Evolutionary conservation across 2,888 invertebrate species (phyloP).

Genomic region (Epinotia brunnichana): DNA sequence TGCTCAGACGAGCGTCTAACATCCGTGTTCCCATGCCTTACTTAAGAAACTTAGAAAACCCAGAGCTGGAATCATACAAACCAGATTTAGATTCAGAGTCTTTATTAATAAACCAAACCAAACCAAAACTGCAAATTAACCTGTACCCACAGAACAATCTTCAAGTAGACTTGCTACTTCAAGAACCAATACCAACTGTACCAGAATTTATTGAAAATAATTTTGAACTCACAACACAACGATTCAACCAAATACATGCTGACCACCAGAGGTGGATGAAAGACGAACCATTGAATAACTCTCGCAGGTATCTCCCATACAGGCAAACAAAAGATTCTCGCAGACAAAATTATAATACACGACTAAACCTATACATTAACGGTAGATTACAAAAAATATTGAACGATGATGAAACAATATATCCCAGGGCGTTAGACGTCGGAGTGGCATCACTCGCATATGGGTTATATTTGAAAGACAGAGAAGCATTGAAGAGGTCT

Average conservation of each 20-base stretch:
- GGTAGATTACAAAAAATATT: too few relatives aligned
- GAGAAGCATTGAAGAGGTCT: not conserved
- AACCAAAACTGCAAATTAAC: not conserved
- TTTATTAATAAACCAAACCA: too few relatives aligned
- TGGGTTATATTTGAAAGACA: not conserved
- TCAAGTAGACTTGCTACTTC: not conserved
- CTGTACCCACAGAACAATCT: not conserved
- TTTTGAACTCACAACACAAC: not conserved
- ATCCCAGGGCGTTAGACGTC: too few relatives aligned
- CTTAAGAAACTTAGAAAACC: not conserved
- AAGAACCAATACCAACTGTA: not conserved
- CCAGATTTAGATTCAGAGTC: too few relatives aligned
- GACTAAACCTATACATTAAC: too few relatives aligned
- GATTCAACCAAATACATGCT: constrained; percentile 4
- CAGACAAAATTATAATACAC: too few relatives aligned
- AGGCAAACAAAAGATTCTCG: not conserved
- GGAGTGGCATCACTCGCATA: too few relatives aligned
- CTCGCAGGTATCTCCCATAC: not conserved
- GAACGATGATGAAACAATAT: too few relatives aligned
- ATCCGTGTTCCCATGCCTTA: not conserved
- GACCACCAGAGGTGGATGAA: not conserved
- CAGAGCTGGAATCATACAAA: too few relatives aligned
- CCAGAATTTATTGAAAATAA: constrained; percentile 1
- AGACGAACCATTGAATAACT: not conserved
- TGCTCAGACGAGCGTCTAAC: not conserved